Percentiles rank a stretch among this genome's conserved stretches.
Evolutionary conservation across 2,888 invertebrate genomes (phyloP).

Genomic region (Andrena marginata): DNA sequence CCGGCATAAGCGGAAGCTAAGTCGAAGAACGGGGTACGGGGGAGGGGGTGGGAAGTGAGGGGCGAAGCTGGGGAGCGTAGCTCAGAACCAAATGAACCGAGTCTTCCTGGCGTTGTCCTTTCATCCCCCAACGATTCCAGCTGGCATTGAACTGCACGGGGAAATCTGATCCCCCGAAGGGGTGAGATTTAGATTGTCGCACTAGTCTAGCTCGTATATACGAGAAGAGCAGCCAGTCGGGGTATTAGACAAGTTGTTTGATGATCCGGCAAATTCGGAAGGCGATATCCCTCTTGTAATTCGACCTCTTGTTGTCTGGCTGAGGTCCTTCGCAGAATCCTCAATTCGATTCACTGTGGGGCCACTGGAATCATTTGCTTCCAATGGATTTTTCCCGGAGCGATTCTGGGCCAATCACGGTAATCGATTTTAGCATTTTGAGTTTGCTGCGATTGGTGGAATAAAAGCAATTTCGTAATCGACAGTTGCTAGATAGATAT

Average conservation of each 20-base stretch:
- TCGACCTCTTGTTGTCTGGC: constrained; percentile 30
- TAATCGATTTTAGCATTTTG: neutral
- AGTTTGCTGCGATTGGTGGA: too few relatives aligned
- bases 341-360: neutral
- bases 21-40: constrained; percentile 20
- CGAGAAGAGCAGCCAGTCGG: neutral
- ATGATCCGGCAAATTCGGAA: constrained; percentile 72
- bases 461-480: too few relatives aligned
- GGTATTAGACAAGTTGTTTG: constrained; percentile 73
- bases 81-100: constrained; percentile 58
- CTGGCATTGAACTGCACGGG: constrained; percentile 49
- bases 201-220: constrained; percentile 39
- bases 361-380: neutral
- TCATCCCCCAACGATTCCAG: constrained; percentile 50
- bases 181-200: constrained; percentile 75
- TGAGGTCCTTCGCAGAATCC: neutral
- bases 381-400: neutral
- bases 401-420: neutral
- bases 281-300: constrained; percentile 56
- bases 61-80: constrained; percentile 1
- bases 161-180: constrained; percentile 55
- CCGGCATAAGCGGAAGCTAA: constrained; percentile 59
- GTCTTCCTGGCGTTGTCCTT: constrained; percentile 57
- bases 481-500: too few relatives aligned
- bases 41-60: neutral